Conservation (phyloP, 2,888 invertebrate species). For the Agrilus mali region DNA sequence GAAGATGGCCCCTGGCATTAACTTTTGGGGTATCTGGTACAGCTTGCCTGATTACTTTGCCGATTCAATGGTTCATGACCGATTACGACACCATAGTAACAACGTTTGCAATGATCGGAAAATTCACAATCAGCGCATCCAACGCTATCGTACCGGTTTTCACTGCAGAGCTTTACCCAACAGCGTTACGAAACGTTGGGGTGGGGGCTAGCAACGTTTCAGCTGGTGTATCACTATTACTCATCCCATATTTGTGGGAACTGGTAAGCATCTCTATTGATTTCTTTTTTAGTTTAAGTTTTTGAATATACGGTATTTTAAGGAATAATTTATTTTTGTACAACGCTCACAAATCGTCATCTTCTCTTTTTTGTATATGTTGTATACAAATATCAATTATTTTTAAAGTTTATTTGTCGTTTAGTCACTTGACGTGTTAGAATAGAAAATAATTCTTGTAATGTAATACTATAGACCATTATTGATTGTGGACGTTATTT, state of each 20-base stretch:
- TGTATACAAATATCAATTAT: too few species aligned
- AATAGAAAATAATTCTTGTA: too few species aligned
- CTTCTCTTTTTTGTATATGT: too few species aligned
- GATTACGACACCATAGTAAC: constrained; percentile 55
- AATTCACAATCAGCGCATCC: constrained; percentile 65
- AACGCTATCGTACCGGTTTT: constrained; percentile 71
- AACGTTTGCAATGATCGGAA: constrained; percentile 64
- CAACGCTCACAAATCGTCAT: too few species aligned
- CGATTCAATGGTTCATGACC: constrained; percentile 37
- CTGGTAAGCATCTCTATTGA: constrained; percentile 41
- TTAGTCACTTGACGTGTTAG: too few species aligned
- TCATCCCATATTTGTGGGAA: constrained; percentile 66
- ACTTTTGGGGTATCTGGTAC: constrained; percentile 56
- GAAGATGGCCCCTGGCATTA: constrained; percentile 57
- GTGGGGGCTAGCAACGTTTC: constrained; percentile 65
- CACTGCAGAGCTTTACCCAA: constrained; percentile 69
- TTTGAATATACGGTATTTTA: too few species aligned
- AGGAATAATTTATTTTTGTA: too few species aligned
- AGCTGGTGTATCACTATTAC: constrained; percentile 61
- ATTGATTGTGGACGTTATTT: background rate
- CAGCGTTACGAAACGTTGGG: constrained; percentile 64
- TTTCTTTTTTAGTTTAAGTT: too few species aligned
- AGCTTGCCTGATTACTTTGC: constrained; percentile 49
- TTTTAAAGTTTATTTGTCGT: too few species aligned
- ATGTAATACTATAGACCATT: background rate